Evolutionary conservation across 2,113 vertebrate species (phyloP), one percentile per base, ranked within the genome.

Genomic region (Tyto alba): DNA sequence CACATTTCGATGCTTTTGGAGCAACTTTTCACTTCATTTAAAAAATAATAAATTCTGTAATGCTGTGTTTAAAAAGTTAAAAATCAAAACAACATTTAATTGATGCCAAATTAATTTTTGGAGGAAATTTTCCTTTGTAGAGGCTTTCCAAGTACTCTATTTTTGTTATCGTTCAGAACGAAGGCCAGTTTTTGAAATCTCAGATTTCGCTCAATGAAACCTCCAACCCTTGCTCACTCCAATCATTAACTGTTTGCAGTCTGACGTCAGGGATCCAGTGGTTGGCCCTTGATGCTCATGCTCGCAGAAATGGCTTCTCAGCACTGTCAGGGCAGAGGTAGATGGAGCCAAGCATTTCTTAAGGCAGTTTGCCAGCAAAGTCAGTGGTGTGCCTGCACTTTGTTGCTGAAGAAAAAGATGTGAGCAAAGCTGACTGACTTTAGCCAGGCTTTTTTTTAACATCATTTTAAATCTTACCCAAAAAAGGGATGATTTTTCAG

Each of bases 171-270:
- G 86, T 90, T 78, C 60, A 81, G 68, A 95, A 68, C 0, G 1
- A 90, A 90, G 75, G 68, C 55, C 50, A 86, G 38, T 67, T 90
- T 93, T 86, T 84, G 75, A 81, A 84, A 89, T 94, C 74, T 91
- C 63, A 50, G 59, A 45, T 90, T 84, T 93, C 75, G 52, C 20
- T 91, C 79, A 91, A 83, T 47, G 59, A 80, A 95, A n/a, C 22
- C 32, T 91, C 7, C 0, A 57, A 94, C 36, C n/a, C 10, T 16
- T 76, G 56, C 29, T 88, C 3, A 2, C 20, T 77, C 40, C 52
- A 77, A 0, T 74, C 36, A 17, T 88, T 90, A 88, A 90, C 53
- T 71, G 2, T 68, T 64, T 66, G 30, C 3, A 1, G 34, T 68
- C 47, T 10, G 3, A 6, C 3, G 4, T 38, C 0, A 4, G 36